A percentile compares a stretch with the other conserved stretches of the same genome.
These are phyloP conservation scores for Anableps anableps DNA, from an alignment of 2,797 vertebrate species.

Conservation along the genomic window DNA sequence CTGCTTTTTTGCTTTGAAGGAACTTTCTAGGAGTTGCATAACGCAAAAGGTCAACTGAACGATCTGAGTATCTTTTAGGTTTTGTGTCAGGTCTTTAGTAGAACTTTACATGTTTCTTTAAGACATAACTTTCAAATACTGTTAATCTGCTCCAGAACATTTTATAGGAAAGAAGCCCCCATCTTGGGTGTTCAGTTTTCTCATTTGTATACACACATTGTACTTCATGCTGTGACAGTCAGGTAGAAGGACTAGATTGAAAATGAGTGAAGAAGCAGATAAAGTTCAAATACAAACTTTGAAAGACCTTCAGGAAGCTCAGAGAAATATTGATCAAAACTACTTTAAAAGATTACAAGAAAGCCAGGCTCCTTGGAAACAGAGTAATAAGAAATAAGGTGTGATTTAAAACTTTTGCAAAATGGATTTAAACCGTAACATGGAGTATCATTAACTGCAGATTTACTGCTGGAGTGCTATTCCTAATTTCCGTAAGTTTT, in stretches of 20 bases:
- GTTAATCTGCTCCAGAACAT: background rate
- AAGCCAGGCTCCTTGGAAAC: background rate
- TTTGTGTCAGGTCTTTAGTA: background rate
- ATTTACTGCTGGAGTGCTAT: background rate
- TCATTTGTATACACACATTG: background rate
- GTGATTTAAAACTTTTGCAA: background rate
- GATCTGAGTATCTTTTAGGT: background rate
- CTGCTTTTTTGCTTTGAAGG: background rate
- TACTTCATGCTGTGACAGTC: background rate
- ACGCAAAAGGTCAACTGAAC: background rate
- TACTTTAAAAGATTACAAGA: conserved; percentile 4
- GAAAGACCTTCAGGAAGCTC: background rate
- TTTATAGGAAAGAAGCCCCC: background rate
- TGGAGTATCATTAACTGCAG: background rate
- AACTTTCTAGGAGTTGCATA: background rate
- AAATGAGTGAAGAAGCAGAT: conserved; percentile 2
- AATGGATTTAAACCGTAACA: background rate
- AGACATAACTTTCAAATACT: background rate
- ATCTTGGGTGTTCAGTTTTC: background rate
- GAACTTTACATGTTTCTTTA: background rate
- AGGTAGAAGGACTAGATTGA: background rate
- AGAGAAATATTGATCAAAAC: conserved; percentile 4
- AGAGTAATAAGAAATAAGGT: background rate
- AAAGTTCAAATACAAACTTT: conserved; percentile 2
- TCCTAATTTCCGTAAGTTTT: background rate